Percentiles rank a stretch among this genome's conserved stretches.
These are phyloP conservation scores for Bruchidius siliquastri DNA, from an alignment of 2,888 invertebrate species.

Conservation along the genomic window DNA sequence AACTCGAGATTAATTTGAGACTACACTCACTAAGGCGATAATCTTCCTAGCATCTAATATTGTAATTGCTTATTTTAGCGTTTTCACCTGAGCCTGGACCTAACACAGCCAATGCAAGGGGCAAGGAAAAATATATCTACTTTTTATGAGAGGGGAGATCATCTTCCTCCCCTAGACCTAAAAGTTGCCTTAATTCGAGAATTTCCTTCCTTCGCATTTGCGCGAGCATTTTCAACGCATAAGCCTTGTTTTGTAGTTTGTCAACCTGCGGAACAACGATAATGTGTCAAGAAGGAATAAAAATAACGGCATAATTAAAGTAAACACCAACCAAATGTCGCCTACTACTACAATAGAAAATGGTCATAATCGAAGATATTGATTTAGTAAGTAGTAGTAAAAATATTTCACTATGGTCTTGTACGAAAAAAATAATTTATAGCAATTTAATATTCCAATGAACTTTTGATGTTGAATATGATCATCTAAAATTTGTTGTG, in stretches of 20 bases:
- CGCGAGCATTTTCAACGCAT: not conserved
- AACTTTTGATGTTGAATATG: too few species aligned
- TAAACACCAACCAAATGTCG: not conserved
- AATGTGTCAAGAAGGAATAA: not conserved
- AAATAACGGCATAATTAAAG: not conserved
- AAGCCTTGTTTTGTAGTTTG: not conserved
- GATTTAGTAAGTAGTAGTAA: not conserved
- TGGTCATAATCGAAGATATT: not conserved
- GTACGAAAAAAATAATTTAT: not conserved
- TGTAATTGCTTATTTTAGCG: too few species aligned
- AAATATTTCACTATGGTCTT: not conserved
- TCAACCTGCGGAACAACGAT: not conserved
- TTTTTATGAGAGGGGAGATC: not conserved
- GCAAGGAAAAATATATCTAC: too few species aligned
- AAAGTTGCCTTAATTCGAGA: not conserved
- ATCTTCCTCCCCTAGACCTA: not conserved
- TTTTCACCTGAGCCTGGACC: too few species aligned
- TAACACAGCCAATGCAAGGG: too few species aligned
- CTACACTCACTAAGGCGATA: too few species aligned
- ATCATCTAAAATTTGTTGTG: too few species aligned
- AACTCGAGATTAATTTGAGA: too few species aligned
- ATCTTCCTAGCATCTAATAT: too few species aligned
- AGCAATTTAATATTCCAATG: too few species aligned
- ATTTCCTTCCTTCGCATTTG: not conserved
- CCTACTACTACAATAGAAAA: not conserved